Evolutionary conservation across 2,113 vertebrate species (phyloP).

Genomic region (Grammomys surdaster): DNA sequence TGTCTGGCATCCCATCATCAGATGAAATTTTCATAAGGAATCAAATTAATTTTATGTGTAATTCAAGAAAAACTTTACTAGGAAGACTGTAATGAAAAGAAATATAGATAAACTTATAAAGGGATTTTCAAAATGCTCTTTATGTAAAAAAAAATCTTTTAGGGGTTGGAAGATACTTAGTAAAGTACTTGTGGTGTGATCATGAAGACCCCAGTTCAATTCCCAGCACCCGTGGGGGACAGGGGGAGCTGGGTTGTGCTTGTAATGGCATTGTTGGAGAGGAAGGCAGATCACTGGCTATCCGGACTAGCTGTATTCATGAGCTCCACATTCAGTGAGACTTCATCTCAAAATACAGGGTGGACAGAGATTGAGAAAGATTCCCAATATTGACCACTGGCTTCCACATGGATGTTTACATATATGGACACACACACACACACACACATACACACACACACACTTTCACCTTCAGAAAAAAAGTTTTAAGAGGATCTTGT

Average conservation of each 20-base stretch:
- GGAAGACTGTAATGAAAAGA: neutral
- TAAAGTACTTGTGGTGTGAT: neutral
- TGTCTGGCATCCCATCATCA: neutral
- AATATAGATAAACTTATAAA: neutral
- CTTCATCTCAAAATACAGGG: neutral
- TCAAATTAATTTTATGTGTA: constrained; percentile 5
- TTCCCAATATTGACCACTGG: too few species aligned
- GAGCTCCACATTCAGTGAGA: neutral
- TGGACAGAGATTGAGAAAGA: neutral
- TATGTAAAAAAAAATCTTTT: neutral
- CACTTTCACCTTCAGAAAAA: neutral
- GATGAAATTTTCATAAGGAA: neutral
- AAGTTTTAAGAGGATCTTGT: neutral
- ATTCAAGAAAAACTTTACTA: neutral
- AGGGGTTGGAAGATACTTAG: neutral
- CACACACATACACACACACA: neutral
- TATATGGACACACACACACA: neutral
- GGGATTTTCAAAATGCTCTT: constrained; percentile 23
- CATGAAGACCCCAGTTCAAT: neutral
- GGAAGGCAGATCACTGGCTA: neutral
- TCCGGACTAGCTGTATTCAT: too few species aligned
- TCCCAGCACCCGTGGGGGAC: too few species aligned
- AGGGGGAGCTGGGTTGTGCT: neutral
- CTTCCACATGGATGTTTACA: neutral
- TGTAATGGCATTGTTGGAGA: neutral